Evolutionary conservation across 2,888 invertebrate species (phyloP).

Genomic region (Pyrgus malvae): DNA sequence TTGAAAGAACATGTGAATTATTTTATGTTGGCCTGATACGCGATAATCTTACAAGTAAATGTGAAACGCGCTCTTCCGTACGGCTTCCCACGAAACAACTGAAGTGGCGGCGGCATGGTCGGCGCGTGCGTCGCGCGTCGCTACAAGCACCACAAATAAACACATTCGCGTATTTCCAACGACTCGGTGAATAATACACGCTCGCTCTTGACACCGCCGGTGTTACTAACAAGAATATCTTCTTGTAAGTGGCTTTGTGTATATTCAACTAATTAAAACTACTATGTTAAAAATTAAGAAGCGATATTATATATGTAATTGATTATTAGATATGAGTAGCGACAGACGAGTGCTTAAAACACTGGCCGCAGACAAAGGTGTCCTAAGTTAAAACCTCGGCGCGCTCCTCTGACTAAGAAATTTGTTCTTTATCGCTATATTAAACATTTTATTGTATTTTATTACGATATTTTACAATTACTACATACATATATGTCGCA

Average conservation of each 20-base stretch:
- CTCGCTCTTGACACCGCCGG: constrained; percentile 20
- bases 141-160: constrained; percentile 73
- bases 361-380: too few species aligned
- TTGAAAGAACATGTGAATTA: constrained; percentile 41
- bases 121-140: constrained; percentile 65
- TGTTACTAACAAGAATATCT: constrained; percentile 3
- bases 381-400: too few species aligned
- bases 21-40: constrained; percentile 31
- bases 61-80: constrained; percentile 54
- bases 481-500: too few species aligned
- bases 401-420: too few species aligned
- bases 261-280: too few species aligned
- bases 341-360: too few species aligned
- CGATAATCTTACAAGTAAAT: constrained; percentile 29
- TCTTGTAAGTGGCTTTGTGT: constrained; percentile 4
- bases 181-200: constrained; percentile 18
- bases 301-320: too few species aligned
- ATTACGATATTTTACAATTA: too few species aligned
- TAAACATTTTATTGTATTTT: too few species aligned
- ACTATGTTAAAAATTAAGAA: too few species aligned
- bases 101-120: constrained; percentile 57
- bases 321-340: too few species aligned
- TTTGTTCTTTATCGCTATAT: too few species aligned
- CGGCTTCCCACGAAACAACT: constrained; percentile 61
- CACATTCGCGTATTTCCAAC: constrained; percentile 47